A percentile compares a stretch with the other conserved stretches of the same genome.
Evolutionary conservation across 2,113 vertebrate species (phyloP).

Genomic region (Pseudonaja textilis): DNA sequence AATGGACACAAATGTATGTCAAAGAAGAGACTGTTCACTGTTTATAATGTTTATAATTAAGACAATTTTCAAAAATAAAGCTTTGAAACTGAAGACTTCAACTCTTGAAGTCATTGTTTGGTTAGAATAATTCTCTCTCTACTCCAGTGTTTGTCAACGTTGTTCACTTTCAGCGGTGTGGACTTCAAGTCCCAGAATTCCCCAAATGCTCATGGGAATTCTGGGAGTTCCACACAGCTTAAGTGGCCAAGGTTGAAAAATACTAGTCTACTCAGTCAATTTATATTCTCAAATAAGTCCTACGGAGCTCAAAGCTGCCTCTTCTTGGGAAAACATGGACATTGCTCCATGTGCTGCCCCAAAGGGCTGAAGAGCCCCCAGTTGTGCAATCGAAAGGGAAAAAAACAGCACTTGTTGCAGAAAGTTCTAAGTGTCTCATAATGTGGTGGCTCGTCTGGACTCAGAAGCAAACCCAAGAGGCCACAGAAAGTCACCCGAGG

Average conservation of each 20-base stretch:
- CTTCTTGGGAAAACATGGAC: background rate
- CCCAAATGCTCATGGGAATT: background rate
- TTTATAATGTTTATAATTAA: no score
- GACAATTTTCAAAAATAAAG: background rate
- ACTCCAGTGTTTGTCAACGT: background rate
- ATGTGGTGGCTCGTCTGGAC: background rate
- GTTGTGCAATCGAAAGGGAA: background rate
- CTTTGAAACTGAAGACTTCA: background rate
- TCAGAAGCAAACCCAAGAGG: background rate
- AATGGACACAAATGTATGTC: no score
- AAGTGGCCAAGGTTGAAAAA: background rate
- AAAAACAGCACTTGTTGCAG: background rate
- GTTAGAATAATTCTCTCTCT: background rate
- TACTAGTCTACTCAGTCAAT: background rate
- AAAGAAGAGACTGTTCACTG: no score
- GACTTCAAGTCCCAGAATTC: background rate
- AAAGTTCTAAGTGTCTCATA: background rate
- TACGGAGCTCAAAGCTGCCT: background rate
- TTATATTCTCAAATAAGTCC: background rate
- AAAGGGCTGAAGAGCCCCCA: background rate
- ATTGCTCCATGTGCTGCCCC: background rate
- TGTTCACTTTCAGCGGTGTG: fast-evolving
- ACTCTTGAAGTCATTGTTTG: background rate
- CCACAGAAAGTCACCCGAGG: background rate
- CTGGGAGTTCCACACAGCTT: background rate